Percentiles rank a stretch among this genome's conserved stretches.
These are phyloP conservation scores for Drosophila peninsularis DNA, from an alignment of 2,888 invertebrate genomes.

Conservation along the genomic window DNA sequence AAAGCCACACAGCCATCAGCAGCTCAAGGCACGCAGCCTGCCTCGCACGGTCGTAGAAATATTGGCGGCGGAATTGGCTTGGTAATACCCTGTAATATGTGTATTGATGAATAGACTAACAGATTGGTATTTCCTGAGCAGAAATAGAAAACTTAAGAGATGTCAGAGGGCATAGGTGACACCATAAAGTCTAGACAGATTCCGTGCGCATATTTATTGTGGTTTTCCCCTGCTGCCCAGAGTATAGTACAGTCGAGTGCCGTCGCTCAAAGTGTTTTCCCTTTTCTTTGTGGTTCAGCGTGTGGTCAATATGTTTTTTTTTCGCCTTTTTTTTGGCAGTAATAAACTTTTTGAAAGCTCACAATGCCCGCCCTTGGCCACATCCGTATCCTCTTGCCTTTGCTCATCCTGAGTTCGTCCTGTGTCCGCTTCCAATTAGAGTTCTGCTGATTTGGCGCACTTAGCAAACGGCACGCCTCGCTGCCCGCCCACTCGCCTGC, in stretches of 20 bases:
- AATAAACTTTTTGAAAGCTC: conserved; percentile 51
- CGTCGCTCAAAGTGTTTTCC: background rate
- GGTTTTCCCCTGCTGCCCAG: background rate
- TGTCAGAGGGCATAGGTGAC: background rate
- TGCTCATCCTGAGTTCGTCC: conserved; percentile 14
- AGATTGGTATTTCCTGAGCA: background rate
- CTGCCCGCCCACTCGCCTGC: conserved; percentile 25
- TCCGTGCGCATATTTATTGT: background rate
- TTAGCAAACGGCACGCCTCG: conserved; percentile 68
- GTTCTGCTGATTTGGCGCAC: conserved; percentile 77
- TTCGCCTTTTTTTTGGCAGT: conserved; percentile 25
- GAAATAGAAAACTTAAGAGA: background rate
- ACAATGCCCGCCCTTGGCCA: conserved; percentile 22
- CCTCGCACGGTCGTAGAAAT: conserved; percentile 20
- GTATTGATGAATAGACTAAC: background rate
- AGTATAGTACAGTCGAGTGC: background rate
- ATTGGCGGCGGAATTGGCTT: conserved; percentile 27
- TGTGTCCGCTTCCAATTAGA: conserved; percentile 70
- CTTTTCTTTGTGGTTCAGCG: background rate
- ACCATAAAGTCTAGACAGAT: background rate
- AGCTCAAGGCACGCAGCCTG: conserved; percentile 16
- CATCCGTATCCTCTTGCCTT: background rate
- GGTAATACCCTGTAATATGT: conserved; percentile 1
- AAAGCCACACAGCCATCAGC: conserved; percentile 45
- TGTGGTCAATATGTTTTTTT: conserved; percentile 24